These are phyloP conservation scores for Aptenodytes forsteri DNA, from an alignment of 2,113 vertebrate genomes.

Conservation along the genomic window DNA sequence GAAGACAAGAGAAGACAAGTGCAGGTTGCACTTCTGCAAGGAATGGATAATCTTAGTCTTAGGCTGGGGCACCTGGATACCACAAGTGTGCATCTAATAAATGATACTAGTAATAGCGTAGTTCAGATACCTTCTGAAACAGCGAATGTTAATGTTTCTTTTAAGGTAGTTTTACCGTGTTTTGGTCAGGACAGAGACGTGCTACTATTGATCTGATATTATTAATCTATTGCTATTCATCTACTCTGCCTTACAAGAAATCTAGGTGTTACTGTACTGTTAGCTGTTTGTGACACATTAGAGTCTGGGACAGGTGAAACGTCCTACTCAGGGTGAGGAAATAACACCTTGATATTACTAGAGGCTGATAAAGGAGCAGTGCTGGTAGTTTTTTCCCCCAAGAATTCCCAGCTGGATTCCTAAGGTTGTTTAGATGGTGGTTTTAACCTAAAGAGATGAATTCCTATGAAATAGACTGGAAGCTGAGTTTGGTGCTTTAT, in stretches of 20 bases:
- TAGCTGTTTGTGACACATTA: not conserved
- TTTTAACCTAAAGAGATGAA: not conserved
- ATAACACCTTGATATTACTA: not conserved
- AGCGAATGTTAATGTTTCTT: not conserved
- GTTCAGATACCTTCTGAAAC: not conserved
- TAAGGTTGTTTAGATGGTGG: not conserved
- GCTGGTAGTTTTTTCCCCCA: accelerated
- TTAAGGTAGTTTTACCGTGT: not conserved
- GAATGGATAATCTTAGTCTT: not conserved
- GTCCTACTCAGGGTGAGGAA: not conserved
- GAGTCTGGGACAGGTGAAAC: not conserved
- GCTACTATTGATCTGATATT: not conserved
- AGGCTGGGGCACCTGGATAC: not conserved
- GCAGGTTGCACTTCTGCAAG: not conserved
- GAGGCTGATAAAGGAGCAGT: not conserved
- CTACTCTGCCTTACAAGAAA: not conserved
- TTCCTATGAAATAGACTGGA: not conserved
- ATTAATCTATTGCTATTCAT: not conserved
- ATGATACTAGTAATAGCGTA: not conserved
- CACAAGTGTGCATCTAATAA: not conserved
- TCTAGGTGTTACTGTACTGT: not conserved
- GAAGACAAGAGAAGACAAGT: not conserved
- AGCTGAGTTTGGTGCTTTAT: not conserved
- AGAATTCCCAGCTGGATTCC: not conserved
- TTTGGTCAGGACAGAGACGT: not conserved